Evolutionary conservation across 2,888 invertebrate species (phyloP), one percentile per base, ranked within the genome.

Genomic region (Lapara coniferarum): DNA sequence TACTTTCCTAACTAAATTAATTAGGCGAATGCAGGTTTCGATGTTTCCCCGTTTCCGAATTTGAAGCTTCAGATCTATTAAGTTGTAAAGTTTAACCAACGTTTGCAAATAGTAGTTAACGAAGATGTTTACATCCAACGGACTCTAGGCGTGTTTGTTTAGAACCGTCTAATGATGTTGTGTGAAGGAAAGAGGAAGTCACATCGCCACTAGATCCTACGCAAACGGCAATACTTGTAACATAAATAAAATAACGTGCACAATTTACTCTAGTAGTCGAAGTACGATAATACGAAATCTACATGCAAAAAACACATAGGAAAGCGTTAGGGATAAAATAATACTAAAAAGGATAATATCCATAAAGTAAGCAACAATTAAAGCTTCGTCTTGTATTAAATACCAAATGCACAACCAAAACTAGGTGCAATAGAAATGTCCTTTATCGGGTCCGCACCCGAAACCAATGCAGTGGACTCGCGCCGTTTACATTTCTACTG

Each of bases 31-130:
- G 73, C 71, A 74, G 70, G 74, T 67, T 71, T 58, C 63, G 59
- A 66, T 73, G 71, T 72, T 73, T 70, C 70, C 67, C 69, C 76
- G 71, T 71, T 75, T 70, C 70, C 67, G 70, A 77, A 75, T 75
- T 76, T 74, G 74, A 72, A 69, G 71, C 58, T 51, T 53, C 72
- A 57, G 63, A 76, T 74, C 72, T 73, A 70, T 71, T 71, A 72
- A 80, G 74, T 80, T 74, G 68, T 63, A 14, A 70, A 72, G 69
- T 70, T 72, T 52, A 69, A 56, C 72, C 70, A 70, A 71, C 71
- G 69, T 12, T 73, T 75, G 72, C 73, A 73, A 80, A 77, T 53
- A 44, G 66, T 71, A 56, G 68, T 52, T 46, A 57, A 59, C 19
- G 52, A 68, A 59, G 52, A 53, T 52, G 53, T 44, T 59, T 51